A percentile compares a stretch with the other conserved stretches of the same genome.
Evolutionary conservation across 2,888 invertebrate species (phyloP).

Genomic region (Papilio gigon): DNA sequence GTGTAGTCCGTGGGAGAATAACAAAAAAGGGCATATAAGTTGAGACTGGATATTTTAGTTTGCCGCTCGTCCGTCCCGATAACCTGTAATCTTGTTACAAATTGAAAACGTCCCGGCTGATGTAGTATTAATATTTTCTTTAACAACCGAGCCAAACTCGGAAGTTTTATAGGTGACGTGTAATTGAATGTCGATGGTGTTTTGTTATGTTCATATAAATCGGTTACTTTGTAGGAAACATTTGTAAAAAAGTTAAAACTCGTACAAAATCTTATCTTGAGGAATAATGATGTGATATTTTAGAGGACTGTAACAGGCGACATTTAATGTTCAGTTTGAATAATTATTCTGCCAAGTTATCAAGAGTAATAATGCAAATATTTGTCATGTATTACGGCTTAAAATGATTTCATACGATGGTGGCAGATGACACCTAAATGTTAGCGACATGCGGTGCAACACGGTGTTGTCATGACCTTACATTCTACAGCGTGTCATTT

Average conservation of each 20-base stretch:
- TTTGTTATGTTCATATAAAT: neutral
- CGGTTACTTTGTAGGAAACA: neutral
- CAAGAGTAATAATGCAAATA: too few relatives aligned
- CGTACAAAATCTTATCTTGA: too few relatives aligned
- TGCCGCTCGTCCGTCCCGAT: conserved; percentile 39
- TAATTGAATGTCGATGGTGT: neutral
- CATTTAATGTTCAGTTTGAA: neutral
- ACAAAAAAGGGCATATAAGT: conserved; percentile 30
- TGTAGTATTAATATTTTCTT: conserved; percentile 25
- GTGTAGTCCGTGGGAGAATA: conserved; percentile 23
- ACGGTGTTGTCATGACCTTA: conserved; percentile 48
- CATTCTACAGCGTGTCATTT: conserved; percentile 70
- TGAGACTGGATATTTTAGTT: conserved; percentile 29
- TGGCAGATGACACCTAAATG: conserved; percentile 33
- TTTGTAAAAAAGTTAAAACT: neutral
- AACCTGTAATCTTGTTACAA: conserved; percentile 42
- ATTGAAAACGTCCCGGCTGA: conserved; percentile 38
- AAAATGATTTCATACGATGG: neutral
- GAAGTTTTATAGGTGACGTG: conserved; percentile 10
- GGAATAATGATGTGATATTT: neutral
- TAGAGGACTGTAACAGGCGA: neutral
- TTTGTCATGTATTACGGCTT: neutral
- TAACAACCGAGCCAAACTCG: conserved; percentile 3
- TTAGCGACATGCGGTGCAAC: conserved; percentile 45
- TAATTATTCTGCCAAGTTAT: neutral